Evolutionary conservation across 1,140 invertebrate species (phyloP).

Genomic region (Lepidurus arcticus): DNA sequence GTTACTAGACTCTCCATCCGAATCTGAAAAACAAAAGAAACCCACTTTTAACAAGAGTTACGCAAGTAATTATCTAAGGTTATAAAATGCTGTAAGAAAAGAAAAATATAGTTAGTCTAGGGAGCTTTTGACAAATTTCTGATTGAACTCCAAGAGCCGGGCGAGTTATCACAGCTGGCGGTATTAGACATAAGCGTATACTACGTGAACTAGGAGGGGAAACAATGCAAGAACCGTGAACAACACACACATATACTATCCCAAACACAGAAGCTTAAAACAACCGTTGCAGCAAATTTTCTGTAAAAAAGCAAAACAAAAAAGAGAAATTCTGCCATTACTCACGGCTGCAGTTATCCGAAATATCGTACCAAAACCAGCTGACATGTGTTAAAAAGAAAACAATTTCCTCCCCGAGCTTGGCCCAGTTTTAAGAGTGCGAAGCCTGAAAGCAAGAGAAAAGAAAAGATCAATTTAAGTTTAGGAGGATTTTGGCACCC

Average conservation of each 20-base stretch:
- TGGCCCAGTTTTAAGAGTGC: too few species aligned
- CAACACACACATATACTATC: background rate
- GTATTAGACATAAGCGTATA: background rate
- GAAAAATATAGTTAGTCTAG: background rate
- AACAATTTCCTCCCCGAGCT: too few species aligned
- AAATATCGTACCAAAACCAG: too few species aligned
- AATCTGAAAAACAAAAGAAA: background rate
- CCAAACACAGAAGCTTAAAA: background rate
- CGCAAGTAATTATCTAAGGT: background rate
- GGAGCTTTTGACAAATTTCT: slow-evolving; percentile 10
- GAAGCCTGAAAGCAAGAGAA: too few species aligned
- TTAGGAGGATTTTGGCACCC: background rate
- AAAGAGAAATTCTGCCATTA: too few species aligned
- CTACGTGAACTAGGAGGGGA: background rate
- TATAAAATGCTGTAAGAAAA: background rate
- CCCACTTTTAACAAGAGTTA: background rate
- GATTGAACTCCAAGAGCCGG: background rate
- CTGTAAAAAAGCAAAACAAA: too few species aligned
- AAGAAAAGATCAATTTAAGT: slow-evolving; percentile 1
- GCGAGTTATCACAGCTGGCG: background rate
- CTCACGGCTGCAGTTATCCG: too few species aligned
- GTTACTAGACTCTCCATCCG: background rate
- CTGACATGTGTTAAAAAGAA: too few species aligned
- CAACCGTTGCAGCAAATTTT: too few species aligned
- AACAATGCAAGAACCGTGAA: background rate